These are phyloP conservation scores for Scleropages formosus DNA, from an alignment of 2,797 vertebrate genomes.

Conservation along the genomic window DNA sequence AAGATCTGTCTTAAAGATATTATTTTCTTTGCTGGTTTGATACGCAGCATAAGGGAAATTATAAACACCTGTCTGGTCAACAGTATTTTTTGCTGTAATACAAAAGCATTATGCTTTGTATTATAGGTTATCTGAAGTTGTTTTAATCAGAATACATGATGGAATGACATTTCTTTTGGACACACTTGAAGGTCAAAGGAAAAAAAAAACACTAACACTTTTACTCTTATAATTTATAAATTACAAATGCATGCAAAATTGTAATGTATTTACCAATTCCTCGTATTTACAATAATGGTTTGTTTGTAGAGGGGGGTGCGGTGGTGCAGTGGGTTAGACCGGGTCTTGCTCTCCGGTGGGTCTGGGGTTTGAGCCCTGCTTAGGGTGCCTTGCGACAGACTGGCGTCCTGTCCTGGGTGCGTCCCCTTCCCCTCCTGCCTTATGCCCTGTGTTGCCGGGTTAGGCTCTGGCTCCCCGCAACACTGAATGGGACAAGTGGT, in stretches of 20 bases:
- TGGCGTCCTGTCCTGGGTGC: too few species aligned
- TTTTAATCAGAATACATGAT: not conserved
- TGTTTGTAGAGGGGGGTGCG: too few species aligned
- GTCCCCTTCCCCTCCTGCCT: too few species aligned
- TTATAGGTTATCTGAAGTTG: not conserved
- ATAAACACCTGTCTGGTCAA: not conserved
- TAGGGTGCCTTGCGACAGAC: too few species aligned
- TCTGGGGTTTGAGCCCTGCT: too few species aligned
- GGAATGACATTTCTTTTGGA: not conserved
- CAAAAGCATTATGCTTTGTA: not conserved
- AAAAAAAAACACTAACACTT: not conserved
- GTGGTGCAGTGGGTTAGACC: too few species aligned
- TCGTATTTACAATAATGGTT: too few species aligned
- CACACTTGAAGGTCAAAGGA: not conserved
- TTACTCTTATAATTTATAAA: not conserved
- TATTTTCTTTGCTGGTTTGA: not conserved
- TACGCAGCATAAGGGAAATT: not conserved
- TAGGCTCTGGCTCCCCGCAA: too few species aligned
- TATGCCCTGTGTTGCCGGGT: too few species aligned
- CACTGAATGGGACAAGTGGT: too few species aligned
- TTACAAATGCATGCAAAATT: not conserved
- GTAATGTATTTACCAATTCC: too few species aligned
- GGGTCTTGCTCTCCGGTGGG: too few species aligned
- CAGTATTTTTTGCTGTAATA: constrained; percentile 4
- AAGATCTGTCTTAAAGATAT: constrained; percentile 51